phyloP scores from a whole-genome alignment of 1,140 invertebrate species.

The Eubasilissa regina region DNA sequence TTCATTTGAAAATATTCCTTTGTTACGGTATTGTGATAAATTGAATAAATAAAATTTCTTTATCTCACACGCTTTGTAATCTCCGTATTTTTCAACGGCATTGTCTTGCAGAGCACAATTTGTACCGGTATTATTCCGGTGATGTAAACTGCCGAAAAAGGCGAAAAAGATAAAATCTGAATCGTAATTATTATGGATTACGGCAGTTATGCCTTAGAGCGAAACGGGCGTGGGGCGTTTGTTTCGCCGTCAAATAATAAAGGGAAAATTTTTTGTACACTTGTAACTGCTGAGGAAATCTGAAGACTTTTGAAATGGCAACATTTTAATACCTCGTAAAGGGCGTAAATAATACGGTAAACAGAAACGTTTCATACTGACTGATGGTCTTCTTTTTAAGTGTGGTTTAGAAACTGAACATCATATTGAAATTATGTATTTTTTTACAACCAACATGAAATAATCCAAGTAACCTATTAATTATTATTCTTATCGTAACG shows the following conservation, averaged over 20 bases:
- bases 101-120: slow-evolving; percentile 47
- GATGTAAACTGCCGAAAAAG: slow-evolving; percentile 41
- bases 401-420: too few relatives aligned
- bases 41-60: slow-evolving; percentile 42
- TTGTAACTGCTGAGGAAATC: not conserved
- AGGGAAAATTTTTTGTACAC: slow-evolving; percentile 7
- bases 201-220: not conserved
- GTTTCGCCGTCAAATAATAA: slow-evolving; percentile 1
- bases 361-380: too few relatives aligned
- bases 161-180: slow-evolving; percentile 26
- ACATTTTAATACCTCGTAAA: too few relatives aligned
- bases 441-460: too few relatives aligned
- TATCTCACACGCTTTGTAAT: slow-evolving; percentile 41
- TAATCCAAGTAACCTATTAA: too few relatives aligned
- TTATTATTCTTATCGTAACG: too few relatives aligned
- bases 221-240: slow-evolving; percentile 27
- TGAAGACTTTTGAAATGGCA: not conserved
- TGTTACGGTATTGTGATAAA: slow-evolving; percentile 42
- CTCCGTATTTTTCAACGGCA: slow-evolving; percentile 17
- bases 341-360: too few relatives aligned
- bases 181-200: slow-evolving; percentile 46
- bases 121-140: slow-evolving; percentile 39
- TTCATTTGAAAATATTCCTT: slow-evolving; percentile 24
- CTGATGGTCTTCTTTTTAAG: too few relatives aligned
- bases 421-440: too few relatives aligned